These are phyloP conservation scores for Mastomys coucha DNA, from an alignment of 2,113 vertebrate genomes.

Conservation along the genomic window DNA sequence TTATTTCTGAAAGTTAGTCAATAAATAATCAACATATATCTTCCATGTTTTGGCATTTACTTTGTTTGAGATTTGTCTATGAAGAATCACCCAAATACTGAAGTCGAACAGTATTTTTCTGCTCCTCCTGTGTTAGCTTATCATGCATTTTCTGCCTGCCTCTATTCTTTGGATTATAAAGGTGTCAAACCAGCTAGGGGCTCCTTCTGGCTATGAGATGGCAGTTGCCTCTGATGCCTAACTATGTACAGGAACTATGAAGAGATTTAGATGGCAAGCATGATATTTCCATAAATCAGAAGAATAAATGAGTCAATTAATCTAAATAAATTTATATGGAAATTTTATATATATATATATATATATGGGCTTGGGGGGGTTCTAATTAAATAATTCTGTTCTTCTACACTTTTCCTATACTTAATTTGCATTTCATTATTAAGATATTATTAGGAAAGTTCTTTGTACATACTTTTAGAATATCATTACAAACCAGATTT, in stretches of 20 bases:
- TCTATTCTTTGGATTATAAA: background rate
- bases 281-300: background rate
- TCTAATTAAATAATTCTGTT: conserved; percentile 33
- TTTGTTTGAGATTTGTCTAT: background rate
- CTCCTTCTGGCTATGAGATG: background rate
- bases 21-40: background rate
- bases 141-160: background rate
- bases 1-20: background rate
- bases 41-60: background rate
- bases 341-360: conserved; percentile 33
- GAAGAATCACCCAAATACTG: background rate
- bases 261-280: background rate
- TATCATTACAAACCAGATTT: conserved; percentile 39
- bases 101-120: background rate
- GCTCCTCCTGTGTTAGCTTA: background rate
- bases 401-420: background rate
- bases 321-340: conserved; percentile 7
- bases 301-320: conserved; percentile 22
- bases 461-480: background rate
- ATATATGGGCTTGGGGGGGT: background rate
- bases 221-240: background rate
- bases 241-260: background rate
- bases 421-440: background rate
- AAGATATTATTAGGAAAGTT: background rate
- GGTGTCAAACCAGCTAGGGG: background rate